Evolutionary conservation across 2,797 vertebrate species (phyloP).

Genomic region (Tangara arthus): DNA sequence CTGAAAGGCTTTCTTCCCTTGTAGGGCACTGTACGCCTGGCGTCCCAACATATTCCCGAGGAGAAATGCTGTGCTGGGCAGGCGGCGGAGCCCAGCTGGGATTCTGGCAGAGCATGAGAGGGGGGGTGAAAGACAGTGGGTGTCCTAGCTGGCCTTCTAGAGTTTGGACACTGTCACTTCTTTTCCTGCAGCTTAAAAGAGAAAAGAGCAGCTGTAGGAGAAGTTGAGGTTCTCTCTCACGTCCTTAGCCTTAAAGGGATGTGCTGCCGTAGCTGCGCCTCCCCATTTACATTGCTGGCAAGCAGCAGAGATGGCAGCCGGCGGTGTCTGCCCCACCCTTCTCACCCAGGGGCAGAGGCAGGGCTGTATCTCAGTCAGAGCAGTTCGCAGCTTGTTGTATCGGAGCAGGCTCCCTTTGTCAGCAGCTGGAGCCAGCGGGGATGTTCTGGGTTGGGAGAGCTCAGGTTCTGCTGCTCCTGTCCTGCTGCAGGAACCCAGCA

Average conservation of each 20-base stretch:
- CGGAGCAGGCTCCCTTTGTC: neutral
- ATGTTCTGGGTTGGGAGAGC: neutral
- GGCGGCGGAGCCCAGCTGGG: neutral
- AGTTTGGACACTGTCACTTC: neutral
- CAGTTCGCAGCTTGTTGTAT: neutral
- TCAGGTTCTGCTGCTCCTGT: neutral
- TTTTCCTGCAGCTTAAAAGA: neutral
- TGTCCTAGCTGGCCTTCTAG: neutral
- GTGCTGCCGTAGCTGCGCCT: neutral
- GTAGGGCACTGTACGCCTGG: accelerated
- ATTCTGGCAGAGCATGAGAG: neutral
- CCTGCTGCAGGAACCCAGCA: neutral
- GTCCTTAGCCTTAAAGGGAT: neutral
- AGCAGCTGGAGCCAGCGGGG: neutral
- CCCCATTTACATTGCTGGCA: neutral
- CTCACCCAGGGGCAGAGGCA: neutral
- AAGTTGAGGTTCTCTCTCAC: neutral
- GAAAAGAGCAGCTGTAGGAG: neutral
- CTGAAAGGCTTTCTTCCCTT: neutral
- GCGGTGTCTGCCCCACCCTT: accelerated
- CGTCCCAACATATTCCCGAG: neutral
- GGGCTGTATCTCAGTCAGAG: neutral
- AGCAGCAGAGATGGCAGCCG: accelerated
- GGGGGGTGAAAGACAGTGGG: neutral
- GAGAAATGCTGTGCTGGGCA: neutral